Percentiles rank a stretch among this genome's conserved stretches.
Conservation (phyloP, 2,888 invertebrate species). For the Diaperis boleti region DNA sequence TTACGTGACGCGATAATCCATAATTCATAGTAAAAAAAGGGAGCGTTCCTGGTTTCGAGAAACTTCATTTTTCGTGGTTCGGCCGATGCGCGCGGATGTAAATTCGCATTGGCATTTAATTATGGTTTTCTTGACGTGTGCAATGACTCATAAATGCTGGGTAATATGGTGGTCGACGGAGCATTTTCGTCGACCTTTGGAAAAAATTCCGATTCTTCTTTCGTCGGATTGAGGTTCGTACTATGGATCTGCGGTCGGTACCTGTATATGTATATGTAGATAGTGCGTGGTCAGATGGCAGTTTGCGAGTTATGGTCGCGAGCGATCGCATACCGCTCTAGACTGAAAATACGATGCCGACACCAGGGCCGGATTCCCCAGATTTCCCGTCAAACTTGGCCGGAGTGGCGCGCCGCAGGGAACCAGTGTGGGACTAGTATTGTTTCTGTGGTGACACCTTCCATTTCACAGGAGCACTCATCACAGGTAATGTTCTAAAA, state of each 20-base stretch:
- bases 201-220: conserved; percentile 31
- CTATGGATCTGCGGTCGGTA: conserved; percentile 53
- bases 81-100: conserved; percentile 33
- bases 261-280: conserved; percentile 60
- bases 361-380: conserved; percentile 52
- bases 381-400: not conserved
- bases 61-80: conserved; percentile 6
- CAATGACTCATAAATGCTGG: conserved; percentile 29
- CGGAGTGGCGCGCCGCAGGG: not conserved
- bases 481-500: too few relatives aligned
- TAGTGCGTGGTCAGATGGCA: conserved; percentile 64
- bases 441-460: too few relatives aligned
- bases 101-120: conserved; percentile 34
- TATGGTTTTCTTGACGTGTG: conserved; percentile 31
- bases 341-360: conserved; percentile 59
- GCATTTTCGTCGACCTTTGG: conserved; percentile 17
- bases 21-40: conserved; percentile 10
- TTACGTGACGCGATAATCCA: conserved; percentile 13
- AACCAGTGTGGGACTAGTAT: not conserved
- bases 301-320: conserved; percentile 63
- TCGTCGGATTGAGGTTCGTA: conserved; percentile 25
- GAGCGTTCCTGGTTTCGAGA: conserved; percentile 2
- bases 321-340: conserved; percentile 62
- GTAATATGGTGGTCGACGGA: conserved; percentile 8
- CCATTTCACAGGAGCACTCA: too few relatives aligned